These are phyloP conservation scores for Mionectes olivaceus DNA, from an alignment of 2,797 vertebrate species.

Conservation along the genomic window DNA sequence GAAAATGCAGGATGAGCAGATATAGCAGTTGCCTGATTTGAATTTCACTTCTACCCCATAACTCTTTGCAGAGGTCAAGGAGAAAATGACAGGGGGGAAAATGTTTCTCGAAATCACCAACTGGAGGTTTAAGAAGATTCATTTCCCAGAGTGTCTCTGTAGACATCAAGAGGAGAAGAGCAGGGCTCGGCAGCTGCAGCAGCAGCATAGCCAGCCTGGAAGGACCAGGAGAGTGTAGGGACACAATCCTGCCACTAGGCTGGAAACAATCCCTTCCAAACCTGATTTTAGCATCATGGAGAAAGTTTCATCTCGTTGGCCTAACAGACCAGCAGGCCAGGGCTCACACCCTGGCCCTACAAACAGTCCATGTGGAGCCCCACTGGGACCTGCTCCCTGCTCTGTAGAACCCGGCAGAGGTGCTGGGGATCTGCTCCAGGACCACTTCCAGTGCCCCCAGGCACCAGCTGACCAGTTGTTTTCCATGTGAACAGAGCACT, in stretches of 20 bases:
- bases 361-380: rapidly evolving
- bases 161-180: not conserved
- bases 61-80: slow-evolving; percentile 77
- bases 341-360: not conserved
- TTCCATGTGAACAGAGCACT: slow-evolving; percentile 33
- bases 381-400: not conserved
- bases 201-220: not conserved
- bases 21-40: slow-evolving; percentile 38
- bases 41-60: slow-evolving; percentile 60
- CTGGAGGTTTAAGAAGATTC: slow-evolving; percentile 75
- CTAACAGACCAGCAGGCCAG: not conserved
- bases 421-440: not conserved
- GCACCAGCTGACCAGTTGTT: not conserved
- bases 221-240: not conserved
- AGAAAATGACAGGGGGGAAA: slow-evolving; percentile 81
- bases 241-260: not conserved
- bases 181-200: not conserved
- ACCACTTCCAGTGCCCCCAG: not conserved
- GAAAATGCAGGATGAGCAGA: not conserved
- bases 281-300: not conserved
- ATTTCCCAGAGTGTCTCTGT: slow-evolving; percentile 8
- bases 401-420: not conserved
- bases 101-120: slow-evolving; percentile 61
- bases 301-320: not conserved
- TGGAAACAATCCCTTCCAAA: not conserved